These are phyloP conservation scores for Cremastinae sp. DNA, from an alignment of 2,888 invertebrate genomes.

Conservation along the genomic window DNA sequence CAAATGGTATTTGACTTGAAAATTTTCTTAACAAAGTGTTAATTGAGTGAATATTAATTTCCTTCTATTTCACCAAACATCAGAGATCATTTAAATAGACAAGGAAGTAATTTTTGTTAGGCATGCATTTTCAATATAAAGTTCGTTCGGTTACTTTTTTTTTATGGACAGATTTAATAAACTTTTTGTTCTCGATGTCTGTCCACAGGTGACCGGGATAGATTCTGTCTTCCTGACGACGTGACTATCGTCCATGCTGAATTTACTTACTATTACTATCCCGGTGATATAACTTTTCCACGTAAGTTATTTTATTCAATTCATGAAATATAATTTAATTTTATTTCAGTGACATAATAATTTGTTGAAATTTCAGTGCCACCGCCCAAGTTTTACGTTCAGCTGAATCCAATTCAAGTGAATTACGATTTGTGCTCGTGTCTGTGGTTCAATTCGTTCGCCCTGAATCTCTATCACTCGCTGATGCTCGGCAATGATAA, in stretches of 20 bases:
- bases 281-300: conserved; percentile 93
- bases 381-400: conserved; percentile 94
- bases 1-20: neutral
- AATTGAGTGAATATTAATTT: neutral
- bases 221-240: conserved; percentile 92
- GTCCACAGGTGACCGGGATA: conserved; percentile 86
- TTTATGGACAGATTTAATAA: conserved; percentile 3
- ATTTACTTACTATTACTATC: conserved; percentile 97
- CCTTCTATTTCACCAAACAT: conserved; percentile 20
- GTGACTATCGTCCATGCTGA: conserved; percentile 97
- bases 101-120: conserved; percentile 24
- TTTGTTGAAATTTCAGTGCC: conserved; percentile 85
- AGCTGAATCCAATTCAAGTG: conserved; percentile 94
- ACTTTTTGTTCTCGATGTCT: conserved; percentile 44
- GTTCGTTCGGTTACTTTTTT: neutral
- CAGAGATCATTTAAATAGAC: neutral
- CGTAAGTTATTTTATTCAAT: conserved; percentile 82
- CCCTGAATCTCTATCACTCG: conserved; percentile 91
- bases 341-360: neutral
- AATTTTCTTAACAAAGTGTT: too few species aligned
- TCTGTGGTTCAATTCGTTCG: conserved; percentile 96
- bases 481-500: conserved; percentile 81
- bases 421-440: conserved; percentile 93
- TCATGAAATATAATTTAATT: neutral
- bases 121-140: conserved; percentile 36